Conservation (phyloP, 2,888 invertebrate species). For the Oscheius myriophilus region DNA sequence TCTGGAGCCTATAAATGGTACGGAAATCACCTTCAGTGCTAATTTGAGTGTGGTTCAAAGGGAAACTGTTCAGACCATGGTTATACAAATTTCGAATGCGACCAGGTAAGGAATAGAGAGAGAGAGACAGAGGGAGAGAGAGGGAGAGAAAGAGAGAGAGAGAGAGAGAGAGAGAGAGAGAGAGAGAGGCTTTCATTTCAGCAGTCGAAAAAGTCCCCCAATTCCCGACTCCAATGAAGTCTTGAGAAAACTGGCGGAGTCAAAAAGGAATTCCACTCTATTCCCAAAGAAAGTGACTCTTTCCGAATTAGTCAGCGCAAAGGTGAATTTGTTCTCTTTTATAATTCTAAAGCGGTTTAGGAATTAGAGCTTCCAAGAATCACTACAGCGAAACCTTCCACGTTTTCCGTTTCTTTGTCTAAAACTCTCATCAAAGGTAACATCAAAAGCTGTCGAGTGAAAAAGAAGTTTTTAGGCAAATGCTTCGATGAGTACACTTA, state of each 20-base stretch:
- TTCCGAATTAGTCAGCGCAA: not conserved
- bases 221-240: slow-evolving; percentile 12
- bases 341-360: slow-evolving; percentile 1
- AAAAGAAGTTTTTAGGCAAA: slow-evolving; percentile 37
- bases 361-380: slow-evolving; percentile 27
- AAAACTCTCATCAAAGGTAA: slow-evolving; percentile 53
- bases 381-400: slow-evolving; percentile 18
- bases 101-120: slow-evolving; percentile 8
- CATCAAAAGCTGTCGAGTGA: not conserved
- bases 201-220: not conserved
- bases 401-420: slow-evolving; percentile 39
- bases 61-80: slow-evolving; percentile 17
- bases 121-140: not conserved
- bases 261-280: not conserved
- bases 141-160: not conserved
- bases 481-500: slow-evolving; percentile 62
- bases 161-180: not conserved
- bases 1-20: not conserved
- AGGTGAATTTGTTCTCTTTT: not conserved
- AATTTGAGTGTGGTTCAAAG: slow-evolving; percentile 15
- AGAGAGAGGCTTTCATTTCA: not conserved
- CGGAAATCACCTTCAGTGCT: slow-evolving; percentile 14
- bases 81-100: slow-evolving; percentile 10
- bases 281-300: slow-evolving; percentile 15
- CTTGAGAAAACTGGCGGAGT: slow-evolving; percentile 5